Conservation (phyloP, 1,140 invertebrate species). For the Lepidotrigona ventralis region DNA sequence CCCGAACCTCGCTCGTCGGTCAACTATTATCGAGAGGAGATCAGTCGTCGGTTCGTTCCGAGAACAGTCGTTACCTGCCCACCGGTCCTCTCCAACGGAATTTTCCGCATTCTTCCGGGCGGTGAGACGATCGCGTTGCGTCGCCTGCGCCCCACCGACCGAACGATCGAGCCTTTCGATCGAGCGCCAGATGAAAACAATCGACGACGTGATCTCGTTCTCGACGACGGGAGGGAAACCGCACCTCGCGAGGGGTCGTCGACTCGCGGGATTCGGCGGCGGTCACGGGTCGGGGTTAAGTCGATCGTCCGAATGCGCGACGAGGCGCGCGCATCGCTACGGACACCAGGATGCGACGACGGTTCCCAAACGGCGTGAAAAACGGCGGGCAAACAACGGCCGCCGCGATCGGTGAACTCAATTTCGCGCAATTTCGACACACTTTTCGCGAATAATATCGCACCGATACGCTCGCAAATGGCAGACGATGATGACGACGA, state of each 20-base stretch:
- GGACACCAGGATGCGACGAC: not conserved
- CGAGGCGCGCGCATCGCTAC: constrained; percentile 29
- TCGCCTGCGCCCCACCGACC: not conserved
- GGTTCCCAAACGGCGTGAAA: not conserved
- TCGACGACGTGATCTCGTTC: not conserved
- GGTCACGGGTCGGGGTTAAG: constrained; percentile 6
- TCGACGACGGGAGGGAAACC: not conserved
- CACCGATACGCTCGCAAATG: no score
- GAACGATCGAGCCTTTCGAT: not conserved
- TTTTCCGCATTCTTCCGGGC: constrained; percentile 24
- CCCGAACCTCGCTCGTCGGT: constrained; percentile 45
- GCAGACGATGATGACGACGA: not conserved
- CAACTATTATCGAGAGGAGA: constrained; percentile 6
- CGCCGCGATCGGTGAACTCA: no score
- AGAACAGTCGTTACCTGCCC: not conserved
- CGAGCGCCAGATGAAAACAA: not conserved
- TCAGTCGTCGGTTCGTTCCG: not conserved
- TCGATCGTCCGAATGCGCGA: constrained; percentile 16
- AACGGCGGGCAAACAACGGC: constrained; percentile 10
- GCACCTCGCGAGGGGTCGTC: not conserved
- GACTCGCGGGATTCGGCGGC: not conserved
- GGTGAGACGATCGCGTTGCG: constrained; percentile 1
- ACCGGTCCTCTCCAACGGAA: not conserved
- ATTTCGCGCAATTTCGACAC: not conserved
- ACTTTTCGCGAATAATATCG: not conserved